Evolutionary conservation across 64 coral and sea anemone genomes (phyloP), one percentile per base, ranked within the genome.

Genomic region (Actinia equina): DNA sequence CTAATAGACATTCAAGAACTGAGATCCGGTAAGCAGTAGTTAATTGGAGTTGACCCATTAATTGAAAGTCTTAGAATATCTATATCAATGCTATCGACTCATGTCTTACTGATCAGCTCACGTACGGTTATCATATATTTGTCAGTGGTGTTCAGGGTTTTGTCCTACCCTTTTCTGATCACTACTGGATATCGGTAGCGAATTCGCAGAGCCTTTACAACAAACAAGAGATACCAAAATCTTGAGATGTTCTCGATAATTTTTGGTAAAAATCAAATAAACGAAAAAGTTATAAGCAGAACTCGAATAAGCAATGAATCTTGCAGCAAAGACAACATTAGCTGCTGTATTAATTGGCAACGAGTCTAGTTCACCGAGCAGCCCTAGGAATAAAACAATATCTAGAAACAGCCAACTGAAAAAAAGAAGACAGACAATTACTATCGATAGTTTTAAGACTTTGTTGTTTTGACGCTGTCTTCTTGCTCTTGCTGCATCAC

Each of bases 381-480:
- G 5, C 1, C 43, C 43, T 0, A 78, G 26, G 44, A 78, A 78
- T 41, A 78, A 1, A 30, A 45, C 41, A 11, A 78, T 78, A 78
- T 43, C 76, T 1, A 78, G 76, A 78, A 45, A 41, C 43, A 78
- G 19, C 76, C 43, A 41, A 17, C 27, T 78, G 27, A 78, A 17
- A 17, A 43, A 78, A 6, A 78, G 76, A 78, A 45, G 76, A 6
- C 26, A 7, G 27, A 89, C 62, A 55, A 89, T 77, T 23, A 84
- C 88, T 83, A 89, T 25, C 19, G 80, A 83, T 17, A 89, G 80
- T 17, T 84, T 62, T 27, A 89, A 54, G 11, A 89, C 54, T 11
- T 81, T 82, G 17, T 45, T 78, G 76, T 89, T 89, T 18, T 69
- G 88, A 17, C 71, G 83, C 5, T 89, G 80, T 17, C 88, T 81